Conservation (phyloP, 92 coral and sea anemone genomes). For the Porites divaricata region DNA sequence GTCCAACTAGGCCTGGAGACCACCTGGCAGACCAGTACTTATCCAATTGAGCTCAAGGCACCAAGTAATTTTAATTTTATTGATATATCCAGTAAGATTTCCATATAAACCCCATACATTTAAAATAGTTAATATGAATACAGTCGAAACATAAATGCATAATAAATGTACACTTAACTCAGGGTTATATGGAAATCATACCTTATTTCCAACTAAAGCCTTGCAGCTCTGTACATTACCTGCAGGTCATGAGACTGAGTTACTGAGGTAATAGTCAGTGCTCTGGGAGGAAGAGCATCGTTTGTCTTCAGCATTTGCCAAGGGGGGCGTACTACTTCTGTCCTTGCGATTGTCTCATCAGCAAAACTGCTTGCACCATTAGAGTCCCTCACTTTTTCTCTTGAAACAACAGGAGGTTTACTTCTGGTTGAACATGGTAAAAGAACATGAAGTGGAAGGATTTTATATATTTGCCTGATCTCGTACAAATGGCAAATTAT, state of each 20-base stretch:
- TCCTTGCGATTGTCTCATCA: slow-evolving; percentile 46
- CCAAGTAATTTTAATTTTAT: no score
- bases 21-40: no score
- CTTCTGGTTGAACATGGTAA: slow-evolving; percentile 35
- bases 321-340: slow-evolving; percentile 54
- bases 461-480: no score
- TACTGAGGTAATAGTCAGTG: slow-evolving; percentile 86
- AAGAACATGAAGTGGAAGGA: neutral
- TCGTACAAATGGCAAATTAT: no score
- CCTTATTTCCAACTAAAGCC: neutral
- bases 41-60: no score
- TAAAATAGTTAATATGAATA: no score
- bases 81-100: no score
- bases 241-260: slow-evolving; percentile 81
- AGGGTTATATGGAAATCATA: no score
- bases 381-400: slow-evolving; percentile 29
- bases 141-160: neutral
- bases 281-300: slow-evolving; percentile 90
- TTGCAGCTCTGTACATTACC: slow-evolving; percentile 34
- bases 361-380: slow-evolving; percentile 80
- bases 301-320: slow-evolving; percentile 93
- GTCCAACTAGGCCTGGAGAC: no score
- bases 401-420: slow-evolving; percentile 37
- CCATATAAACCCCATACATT: no score
- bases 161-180: no score